Base-by-base conservation (phyloP, 2,113 vertebrate genomes). In the Buteo buteo region DNA sequence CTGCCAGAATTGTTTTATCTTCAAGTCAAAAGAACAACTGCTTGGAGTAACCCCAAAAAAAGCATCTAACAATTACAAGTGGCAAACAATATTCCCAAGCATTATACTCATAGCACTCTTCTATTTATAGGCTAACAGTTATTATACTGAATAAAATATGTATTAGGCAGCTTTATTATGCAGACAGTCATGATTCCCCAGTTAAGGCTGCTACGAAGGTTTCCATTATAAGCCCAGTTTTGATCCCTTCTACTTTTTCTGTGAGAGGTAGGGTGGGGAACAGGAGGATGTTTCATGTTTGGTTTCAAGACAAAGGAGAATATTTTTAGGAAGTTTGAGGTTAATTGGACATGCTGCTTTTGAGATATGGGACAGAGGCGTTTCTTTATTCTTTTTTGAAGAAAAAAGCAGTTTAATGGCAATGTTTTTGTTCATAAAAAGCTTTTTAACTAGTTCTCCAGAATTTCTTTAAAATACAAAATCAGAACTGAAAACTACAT, bases 1-100 rank as follows among this genome's bases (percentile, higher is more conserved):
- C 91, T 98, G 98, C 98, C 98, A 98, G 97, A 97, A 98, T 97
- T 97, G 97, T 98, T 98, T 97, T 98, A 98, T 98, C 98, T 98
- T 95, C 97, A 96, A 97, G 96, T 97, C 97, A 96, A 98, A 97
- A 98, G 98, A 98, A 98, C 95, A 97, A 97, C 97, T 96, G 92
- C 94, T 98, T 97, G 98, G 98, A 98, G 90, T 86, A 91, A 97
- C 94, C 97, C 98, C 98, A 98, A 98, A 97, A 97, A 97, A 98
- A 98, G 94, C 96, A 98, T 79, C 94, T 91, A 95, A 97, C 97
- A 98, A 97, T 97, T 93, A 82, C 94, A 95, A 97, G 95, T 93
- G 91, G 88, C 97, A 97, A 97, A 97, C 98, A 98, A 96, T 97
- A 97, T 96, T 98, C 96, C 86, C 95, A 97, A 96, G 93, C 97